phyloP scores from a whole-genome alignment of 1,140 invertebrate genomes.

The Temnothorax nylanderi region DNA sequence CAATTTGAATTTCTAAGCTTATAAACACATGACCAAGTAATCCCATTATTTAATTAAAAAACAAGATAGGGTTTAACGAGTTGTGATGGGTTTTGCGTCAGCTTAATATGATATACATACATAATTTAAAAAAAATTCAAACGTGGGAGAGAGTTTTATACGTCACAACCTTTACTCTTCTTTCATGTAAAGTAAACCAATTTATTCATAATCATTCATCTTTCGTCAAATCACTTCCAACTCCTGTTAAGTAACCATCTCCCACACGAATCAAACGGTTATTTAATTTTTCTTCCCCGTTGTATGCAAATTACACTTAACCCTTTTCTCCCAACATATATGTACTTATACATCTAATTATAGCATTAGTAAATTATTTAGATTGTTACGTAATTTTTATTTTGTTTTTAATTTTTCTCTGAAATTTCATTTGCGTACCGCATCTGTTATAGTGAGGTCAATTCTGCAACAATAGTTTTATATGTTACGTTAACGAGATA shows the following conservation, averaged over 20 bases:
- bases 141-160: neutral
- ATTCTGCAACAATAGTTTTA: neutral
- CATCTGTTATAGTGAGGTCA: neutral
- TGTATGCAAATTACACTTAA: constrained; percentile 5
- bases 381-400: constrained; percentile 16
- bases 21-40: neutral
- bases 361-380: constrained; percentile 8
- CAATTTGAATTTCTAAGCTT: neutral
- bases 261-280: constrained; percentile 12
- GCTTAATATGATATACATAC: neutral
- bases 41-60: neutral
- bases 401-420: neutral
- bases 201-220: constrained; percentile 21
- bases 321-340: neutral
- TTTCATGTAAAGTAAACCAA: neutral
- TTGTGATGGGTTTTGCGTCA: neutral
- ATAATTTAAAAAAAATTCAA: neutral
- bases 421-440: neutral
- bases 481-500: neutral
- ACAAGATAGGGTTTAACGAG: neutral
- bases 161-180: neutral
- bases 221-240: neutral
- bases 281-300: constrained; percentile 20
- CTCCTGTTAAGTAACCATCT: neutral
- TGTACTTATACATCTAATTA: neutral